Base-by-base conservation (phyloP, 2,113 vertebrate genomes). In the Tachuris rubrigastra region DNA sequence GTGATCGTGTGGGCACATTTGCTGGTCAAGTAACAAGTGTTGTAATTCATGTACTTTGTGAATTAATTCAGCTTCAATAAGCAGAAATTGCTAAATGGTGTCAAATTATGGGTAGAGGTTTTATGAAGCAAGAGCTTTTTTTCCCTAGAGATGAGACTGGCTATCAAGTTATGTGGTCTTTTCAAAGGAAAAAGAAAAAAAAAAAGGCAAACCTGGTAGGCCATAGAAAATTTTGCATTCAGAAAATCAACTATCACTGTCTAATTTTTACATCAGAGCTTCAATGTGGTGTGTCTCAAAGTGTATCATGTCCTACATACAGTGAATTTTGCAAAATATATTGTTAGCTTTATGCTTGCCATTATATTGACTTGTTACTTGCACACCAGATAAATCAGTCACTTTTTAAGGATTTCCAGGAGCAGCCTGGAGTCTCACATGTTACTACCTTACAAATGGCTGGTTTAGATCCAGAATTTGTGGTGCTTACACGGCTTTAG, bases 21-120 rank as follows among this genome's bases (percentile, higher is more conserved):
- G 47, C 60, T 95, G 90, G 59, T 81, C 90, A 84, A 76, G 56
- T 89, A 88, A 91, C 41, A 53, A 92, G 73, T 41, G 46, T 33
- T 95, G 37, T 83, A 95, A 87, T 86, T 95, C 66, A 63, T 12
- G 28, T 91, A 53, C 77, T 59, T 93, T 49, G 58, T 74, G 63
- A 89, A 94, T 94, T 94, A 94, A 83, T 91, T 97, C 59, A 86
- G 53, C 71, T 95, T 87, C 18, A 22, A 82, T 86, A 94, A 95
- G 71, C 68, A 95, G 58, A 89, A 96, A 90, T 91, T 93, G 58
- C 59, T 91, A 95, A 93, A 85, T 65, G 67, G 8, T 94, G 65
- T 94, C 87, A 95, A 86, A 91, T 95, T 89, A 69, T 85, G 33
- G 52, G 11, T 19, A 55, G 39, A 88, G 58, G 46, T 80, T 95